A percentile compares a stretch with the other conserved stretches of the same genome.
Conservation (phyloP, 2,113 vertebrate species). For the Boleophthalmus pectinirostris region DNA sequence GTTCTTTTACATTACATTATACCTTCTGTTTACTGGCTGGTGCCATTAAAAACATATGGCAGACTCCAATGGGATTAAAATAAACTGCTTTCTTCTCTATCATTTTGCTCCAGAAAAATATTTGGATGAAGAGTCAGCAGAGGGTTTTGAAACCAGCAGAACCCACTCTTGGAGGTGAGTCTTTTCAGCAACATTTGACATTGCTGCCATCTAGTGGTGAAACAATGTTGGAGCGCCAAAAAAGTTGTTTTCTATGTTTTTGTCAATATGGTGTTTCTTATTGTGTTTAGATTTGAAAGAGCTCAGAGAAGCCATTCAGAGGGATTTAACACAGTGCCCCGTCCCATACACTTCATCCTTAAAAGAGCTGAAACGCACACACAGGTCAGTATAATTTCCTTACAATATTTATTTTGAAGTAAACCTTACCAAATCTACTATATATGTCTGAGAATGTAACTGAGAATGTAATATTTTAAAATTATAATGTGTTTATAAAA, state of each 20-base stretch:
- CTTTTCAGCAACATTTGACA: neutral
- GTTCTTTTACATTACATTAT: slow-evolving; percentile 10
- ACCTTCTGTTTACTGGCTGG: slow-evolving; percentile 16
- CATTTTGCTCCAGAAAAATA: slow-evolving; percentile 40
- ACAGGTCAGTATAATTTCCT: slow-evolving; percentile 39
- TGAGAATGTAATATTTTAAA: no score
- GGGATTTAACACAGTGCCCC: slow-evolving; percentile 46
- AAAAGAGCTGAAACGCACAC: slow-evolving; percentile 21
- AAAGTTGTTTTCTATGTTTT: neutral
- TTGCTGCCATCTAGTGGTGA: slow-evolving; percentile 59
- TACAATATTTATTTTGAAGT: no score
- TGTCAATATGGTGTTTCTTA: neutral
- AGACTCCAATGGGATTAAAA: neutral
- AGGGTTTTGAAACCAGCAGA: slow-evolving; percentile 23
- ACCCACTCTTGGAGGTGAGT: slow-evolving; percentile 58
- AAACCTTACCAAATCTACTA: no score
- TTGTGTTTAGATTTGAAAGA: slow-evolving; percentile 58
- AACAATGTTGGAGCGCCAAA: neutral
- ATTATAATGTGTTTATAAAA: no score
- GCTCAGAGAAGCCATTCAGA: slow-evolving; percentile 58
- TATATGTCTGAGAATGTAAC: no score
- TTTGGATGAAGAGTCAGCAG: slow-evolving; percentile 28
- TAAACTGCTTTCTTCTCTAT: neutral
- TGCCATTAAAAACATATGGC: neutral
- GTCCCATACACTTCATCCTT: neutral